These are phyloP conservation scores for Diadumene lineata DNA, from an alignment of 92 coral and sea anemone species.

Conservation along the genomic window DNA sequence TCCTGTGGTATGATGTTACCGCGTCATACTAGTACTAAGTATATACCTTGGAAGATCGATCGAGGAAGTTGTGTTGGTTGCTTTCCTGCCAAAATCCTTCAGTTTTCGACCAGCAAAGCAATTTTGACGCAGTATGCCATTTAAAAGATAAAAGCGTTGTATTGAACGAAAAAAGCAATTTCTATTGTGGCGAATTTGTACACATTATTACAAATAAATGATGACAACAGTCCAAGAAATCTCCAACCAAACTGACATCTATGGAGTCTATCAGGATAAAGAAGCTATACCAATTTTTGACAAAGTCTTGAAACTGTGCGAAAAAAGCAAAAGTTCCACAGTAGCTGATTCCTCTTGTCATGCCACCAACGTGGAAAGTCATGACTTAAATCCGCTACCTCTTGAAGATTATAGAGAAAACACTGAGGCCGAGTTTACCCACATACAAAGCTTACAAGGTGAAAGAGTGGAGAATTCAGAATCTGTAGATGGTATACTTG, in stretches of 20 bases:
- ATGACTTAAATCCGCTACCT: not conserved
- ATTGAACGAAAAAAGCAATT: not conserved
- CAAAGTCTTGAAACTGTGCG: not conserved
- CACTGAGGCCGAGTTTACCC: not conserved
- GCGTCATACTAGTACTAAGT: too few relatives aligned
- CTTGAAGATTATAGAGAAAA: not conserved
- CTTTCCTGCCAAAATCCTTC: too few relatives aligned
- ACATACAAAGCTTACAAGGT: not conserved
- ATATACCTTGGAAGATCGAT: too few relatives aligned
- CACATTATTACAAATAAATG: too few relatives aligned
- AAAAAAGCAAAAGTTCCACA: not conserved
- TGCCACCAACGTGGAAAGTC: not conserved
- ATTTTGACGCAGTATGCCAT: too few relatives aligned
- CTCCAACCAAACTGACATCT: not conserved
- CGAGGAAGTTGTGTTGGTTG: too few relatives aligned
- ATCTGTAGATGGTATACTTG: not conserved
- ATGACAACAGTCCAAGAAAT: not conserved
- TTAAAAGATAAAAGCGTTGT: too few relatives aligned
- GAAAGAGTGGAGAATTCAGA: not conserved
- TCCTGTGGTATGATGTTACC: too few relatives aligned
- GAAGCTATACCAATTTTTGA: not conserved
- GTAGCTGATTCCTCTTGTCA: not conserved
- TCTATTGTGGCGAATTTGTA: too few relatives aligned
- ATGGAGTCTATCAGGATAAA: not conserved
- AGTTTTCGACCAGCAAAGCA: too few relatives aligned